phyloP scores from a whole-genome alignment of 2,113 vertebrate species.

The Jaculus jaculus region DNA sequence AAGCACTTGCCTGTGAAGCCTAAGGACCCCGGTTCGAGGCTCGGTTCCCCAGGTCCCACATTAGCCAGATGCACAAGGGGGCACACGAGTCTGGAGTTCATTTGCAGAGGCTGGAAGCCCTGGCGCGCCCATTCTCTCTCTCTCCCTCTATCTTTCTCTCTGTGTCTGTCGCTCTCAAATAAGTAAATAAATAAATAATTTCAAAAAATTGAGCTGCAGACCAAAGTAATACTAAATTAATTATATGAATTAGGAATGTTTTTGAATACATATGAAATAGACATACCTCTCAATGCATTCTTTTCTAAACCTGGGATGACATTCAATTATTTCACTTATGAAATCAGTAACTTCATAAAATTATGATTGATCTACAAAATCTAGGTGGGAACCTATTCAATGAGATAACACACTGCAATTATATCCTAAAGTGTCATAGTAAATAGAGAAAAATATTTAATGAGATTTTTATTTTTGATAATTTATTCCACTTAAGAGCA shows the following conservation, averaged over 20 bases:
- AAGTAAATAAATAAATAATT: no score
- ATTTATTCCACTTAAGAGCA: neutral
- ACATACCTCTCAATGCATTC: neutral
- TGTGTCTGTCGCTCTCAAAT: no score
- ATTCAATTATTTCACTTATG: neutral
- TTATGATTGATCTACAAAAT: neutral
- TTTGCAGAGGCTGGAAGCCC: no score
- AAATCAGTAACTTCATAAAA: neutral
- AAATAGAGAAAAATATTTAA: neutral
- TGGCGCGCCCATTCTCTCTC: no score
- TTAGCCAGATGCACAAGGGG: no score
- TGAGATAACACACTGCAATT: neutral
- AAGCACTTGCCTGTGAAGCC: no score
- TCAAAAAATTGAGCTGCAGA: no score
- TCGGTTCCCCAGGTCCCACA: no score
- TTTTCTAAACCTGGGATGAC: neutral
- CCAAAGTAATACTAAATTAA: neutral
- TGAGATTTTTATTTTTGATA: conserved; percentile 13
- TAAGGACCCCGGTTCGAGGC: no score
- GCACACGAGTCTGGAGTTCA: no score
- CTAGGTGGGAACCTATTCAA: neutral
- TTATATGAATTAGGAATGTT: neutral
- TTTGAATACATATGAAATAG: neutral
- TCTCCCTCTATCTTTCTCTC: no score
- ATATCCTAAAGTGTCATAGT: neutral